Base-by-base conservation (phyloP, 2,113 vertebrate species). In the Callorhinus ursinus region DNA sequence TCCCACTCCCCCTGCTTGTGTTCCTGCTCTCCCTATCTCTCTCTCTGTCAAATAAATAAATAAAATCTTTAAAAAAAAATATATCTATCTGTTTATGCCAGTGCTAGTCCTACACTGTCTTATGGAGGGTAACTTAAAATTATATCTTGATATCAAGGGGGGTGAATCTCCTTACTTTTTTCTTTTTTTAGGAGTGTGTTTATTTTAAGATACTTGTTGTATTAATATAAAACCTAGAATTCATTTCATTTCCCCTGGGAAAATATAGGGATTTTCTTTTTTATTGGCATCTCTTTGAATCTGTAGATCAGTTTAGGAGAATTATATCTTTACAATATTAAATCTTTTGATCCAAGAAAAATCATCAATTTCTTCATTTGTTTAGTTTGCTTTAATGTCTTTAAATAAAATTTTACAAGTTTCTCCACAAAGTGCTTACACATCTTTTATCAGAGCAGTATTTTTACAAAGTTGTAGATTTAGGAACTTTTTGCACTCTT, bases 281-380 rank as follows among this genome's bases (percentile, higher is more conserved):
- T 96, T 76, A 39, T 67, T 76, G 19, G 36, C 76, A 67, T 94
- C n/a, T 22, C 10, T 74, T 80, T 74, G 82, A 82, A 91, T 91
- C 22, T 81, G 7, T 46, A 67, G 39, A 61, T 79, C 10, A 85
- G 33, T 36, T 84, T 91, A 36, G n/a, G 28, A 57, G 22, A 91
- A 59, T 46, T 95, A 51, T 31, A 65, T 74, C 26, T 65, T 69
- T 67, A 69, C 10, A 80, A 39, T 69, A 69, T 49, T 24, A 76
- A 76, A 31, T 16, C 2, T 39, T 91, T 19, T 28, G 59, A 51
- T 2, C 36, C n/a, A 53, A n/a, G 28, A 53, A 74, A 63, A 1
- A 55, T 67, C 42, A 86, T 59, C 24, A 10, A 59, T n/a, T 85
- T 74, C 39, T 74, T 12, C 63, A 57, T 67, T 88, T 39, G 55